Evolutionary conservation across 2,113 vertebrate genomes (phyloP).

Genomic region (Craseonycteris thonglongyai): DNA sequence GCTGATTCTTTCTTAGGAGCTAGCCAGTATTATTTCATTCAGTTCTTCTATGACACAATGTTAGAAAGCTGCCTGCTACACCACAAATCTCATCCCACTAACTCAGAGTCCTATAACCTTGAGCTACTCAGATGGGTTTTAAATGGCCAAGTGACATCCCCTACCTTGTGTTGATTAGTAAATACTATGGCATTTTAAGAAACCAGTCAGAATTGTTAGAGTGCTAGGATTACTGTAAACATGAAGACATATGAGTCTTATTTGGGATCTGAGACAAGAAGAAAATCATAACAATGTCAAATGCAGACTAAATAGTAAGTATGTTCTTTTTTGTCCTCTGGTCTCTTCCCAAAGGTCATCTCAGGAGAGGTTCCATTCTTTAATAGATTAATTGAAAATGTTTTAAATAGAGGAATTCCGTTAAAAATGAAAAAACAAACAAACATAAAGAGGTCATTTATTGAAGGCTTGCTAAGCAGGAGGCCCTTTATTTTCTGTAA

Average conservation of each 20-base stretch:
- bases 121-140: slow-evolving; percentile 69
- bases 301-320: neutral
- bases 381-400: neutral
- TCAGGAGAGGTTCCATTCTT: neutral
- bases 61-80: slow-evolving; percentile 73
- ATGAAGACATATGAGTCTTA: neutral
- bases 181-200: slow-evolving; percentile 17
- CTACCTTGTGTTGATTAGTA: slow-evolving; percentile 49
- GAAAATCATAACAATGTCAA: neutral
- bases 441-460: neutral
- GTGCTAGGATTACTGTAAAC: slow-evolving; percentile 16
- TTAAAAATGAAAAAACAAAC: neutral
- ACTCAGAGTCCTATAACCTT: slow-evolving; percentile 75
- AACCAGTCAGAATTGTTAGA: slow-evolving; percentile 50
- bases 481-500: neutral
- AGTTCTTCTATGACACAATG: slow-evolving; percentile 65
- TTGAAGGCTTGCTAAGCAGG: neutral
- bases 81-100: slow-evolving; percentile 75
- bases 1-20: slow-evolving; percentile 56
- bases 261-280: neutral
- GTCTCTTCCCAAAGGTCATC: neutral
- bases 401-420: neutral
- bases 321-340: neutral
- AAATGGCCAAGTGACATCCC: slow-evolving; percentile 48
- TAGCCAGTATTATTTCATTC: slow-evolving; percentile 73